phyloP scores from a whole-genome alignment of 2,113 vertebrate species.

The Neogobius melanostomus region DNA sequence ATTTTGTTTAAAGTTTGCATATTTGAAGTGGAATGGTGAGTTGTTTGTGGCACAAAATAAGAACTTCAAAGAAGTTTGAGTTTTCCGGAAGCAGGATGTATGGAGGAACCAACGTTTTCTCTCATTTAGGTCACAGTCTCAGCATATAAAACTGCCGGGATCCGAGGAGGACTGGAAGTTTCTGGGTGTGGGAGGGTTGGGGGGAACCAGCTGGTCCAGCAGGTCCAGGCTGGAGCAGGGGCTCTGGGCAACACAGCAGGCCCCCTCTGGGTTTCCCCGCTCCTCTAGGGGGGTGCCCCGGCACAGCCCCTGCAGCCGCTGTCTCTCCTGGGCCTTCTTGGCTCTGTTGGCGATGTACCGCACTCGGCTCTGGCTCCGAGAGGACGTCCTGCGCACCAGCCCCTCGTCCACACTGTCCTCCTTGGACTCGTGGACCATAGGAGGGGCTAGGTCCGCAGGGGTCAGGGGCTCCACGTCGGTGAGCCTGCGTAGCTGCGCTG shows the following conservation, averaged over 20 bases:
- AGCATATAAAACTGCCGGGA: slow-evolving; percentile 78
- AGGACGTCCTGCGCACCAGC: slow-evolving; percentile 84
- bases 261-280: slow-evolving; percentile 89
- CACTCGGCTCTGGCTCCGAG: slow-evolving; percentile 90
- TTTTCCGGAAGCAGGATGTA: neutral
- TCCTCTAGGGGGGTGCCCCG: slow-evolving; percentile 83
- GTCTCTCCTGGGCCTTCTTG: slow-evolving; percentile 88
- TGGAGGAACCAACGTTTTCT: slow-evolving; percentile 7
- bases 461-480: slow-evolving; percentile 83
- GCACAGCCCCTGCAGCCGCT: slow-evolving; percentile 78
- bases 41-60: neutral
- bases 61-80: neutral
- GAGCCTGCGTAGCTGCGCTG: slow-evolving; percentile 84
- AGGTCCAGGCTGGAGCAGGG: slow-evolving; percentile 75
- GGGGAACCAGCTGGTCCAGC: slow-evolving; percentile 60
- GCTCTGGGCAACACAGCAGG: slow-evolving; percentile 81
- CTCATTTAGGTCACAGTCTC: slow-evolving; percentile 69
- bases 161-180: slow-evolving; percentile 49
- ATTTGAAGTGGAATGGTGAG: neutral
- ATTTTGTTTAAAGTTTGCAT: neutral
- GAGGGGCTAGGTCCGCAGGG: slow-evolving; percentile 77
- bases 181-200: slow-evolving; percentile 50
- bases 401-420: slow-evolving; percentile 58
- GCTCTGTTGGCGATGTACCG: slow-evolving; percentile 90
- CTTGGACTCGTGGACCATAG: slow-evolving; percentile 3